A percentile compares a stretch with the other conserved stretches of the same genome.
These are phyloP conservation scores for Acronicta alni DNA, from an alignment of 2,888 invertebrate genomes.

Conservation along the genomic window DNA sequence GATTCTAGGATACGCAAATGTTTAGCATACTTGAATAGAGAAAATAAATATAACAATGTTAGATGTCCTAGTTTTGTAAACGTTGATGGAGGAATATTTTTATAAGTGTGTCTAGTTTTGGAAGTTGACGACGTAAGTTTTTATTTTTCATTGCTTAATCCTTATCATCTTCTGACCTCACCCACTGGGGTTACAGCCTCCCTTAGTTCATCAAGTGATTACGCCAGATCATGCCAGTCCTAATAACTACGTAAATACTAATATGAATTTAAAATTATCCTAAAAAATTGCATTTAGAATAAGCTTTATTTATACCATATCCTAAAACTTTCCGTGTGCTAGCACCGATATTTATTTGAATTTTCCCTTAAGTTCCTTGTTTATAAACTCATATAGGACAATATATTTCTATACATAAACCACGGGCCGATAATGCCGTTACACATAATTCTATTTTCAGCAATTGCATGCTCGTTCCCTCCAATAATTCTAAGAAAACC, in stretches of 20 bases:
- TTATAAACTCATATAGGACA: conserved; percentile 14
- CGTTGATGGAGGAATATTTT: no score
- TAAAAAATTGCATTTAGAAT: neutral
- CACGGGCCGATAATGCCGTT: conserved; percentile 28
- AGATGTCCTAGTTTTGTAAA: conserved; percentile 9
- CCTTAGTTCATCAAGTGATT: no score
- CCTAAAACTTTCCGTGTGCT: neutral
- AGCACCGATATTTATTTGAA: neutral
- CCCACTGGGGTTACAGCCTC: no score
- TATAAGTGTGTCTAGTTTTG: no score
- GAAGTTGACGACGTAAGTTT: no score
- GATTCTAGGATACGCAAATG: conserved; percentile 41
- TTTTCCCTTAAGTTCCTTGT: conserved; percentile 34
- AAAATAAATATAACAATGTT: conserved; percentile 6
- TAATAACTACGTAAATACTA: no score
- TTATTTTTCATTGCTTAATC: no score
- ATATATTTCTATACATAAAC: conserved; percentile 36
- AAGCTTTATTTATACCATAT: neutral
- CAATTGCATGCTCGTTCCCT: conserved; percentile 38
- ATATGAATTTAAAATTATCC: no score
- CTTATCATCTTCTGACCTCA: no score
- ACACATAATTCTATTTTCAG: conserved; percentile 40
- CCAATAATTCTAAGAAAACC: conserved; percentile 45
- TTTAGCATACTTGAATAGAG: conserved; percentile 34
- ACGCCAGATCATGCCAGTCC: no score